Conservation (phyloP, 2,797 vertebrate species). For the Atherinosoma microstoma region DNA sequence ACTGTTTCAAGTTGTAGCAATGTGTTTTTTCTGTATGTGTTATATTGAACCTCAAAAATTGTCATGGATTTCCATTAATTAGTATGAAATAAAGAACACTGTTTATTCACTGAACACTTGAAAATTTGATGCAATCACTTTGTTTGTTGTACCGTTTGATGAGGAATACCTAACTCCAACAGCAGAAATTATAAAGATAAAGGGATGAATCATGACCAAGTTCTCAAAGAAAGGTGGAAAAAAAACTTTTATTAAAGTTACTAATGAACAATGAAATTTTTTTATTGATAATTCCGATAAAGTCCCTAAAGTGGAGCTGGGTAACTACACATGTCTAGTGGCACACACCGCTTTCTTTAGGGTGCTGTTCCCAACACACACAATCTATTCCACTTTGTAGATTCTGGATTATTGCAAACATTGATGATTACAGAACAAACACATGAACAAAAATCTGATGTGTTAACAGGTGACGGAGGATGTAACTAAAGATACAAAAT, state of each 20-base stretch:
- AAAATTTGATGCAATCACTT: constrained; percentile 18
- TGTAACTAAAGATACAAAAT: neutral
- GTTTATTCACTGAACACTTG: constrained; percentile 66
- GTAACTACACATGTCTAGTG: neutral
- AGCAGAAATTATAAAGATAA: no score
- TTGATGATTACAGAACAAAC: no score
- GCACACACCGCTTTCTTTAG: neutral
- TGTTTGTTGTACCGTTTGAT: constrained; percentile 17
- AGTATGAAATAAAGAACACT: constrained; percentile 81
- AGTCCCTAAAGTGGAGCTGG: neutral
- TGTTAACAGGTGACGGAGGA: neutral
- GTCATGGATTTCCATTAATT: constrained; percentile 70
- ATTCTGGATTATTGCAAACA: no score
- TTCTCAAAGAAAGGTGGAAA: neutral
- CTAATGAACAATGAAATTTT: neutral
- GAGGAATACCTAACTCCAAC: no score
- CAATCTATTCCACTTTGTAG: neutral
- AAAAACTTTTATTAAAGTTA: neutral
- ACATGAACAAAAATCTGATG: neutral
- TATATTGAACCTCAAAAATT: constrained; percentile 77
- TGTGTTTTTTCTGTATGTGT: constrained; percentile 74
- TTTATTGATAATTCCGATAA: neutral
- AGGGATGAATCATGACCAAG: no score
- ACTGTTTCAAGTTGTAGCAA: constrained; percentile 71
- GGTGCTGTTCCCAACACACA: neutral